Evolutionary conservation across 2,888 invertebrate genomes (phyloP).

Genomic region (Clostera curtula): DNA sequence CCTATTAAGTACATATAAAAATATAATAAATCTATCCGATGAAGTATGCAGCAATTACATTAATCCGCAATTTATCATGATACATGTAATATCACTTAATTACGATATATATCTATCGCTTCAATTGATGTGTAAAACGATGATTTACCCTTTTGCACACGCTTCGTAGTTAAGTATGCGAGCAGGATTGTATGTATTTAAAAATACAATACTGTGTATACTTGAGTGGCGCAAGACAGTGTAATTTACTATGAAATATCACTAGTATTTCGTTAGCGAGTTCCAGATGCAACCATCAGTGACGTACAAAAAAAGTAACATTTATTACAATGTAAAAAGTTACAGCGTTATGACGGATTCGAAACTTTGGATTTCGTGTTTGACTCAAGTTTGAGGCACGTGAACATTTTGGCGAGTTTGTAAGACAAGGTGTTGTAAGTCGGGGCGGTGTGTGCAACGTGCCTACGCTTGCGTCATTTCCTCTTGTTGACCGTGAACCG

Average conservation of each 20-base stretch:
- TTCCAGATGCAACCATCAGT: too few relatives aligned
- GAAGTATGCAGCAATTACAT: constrained; percentile 5
- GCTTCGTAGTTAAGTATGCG: constrained; percentile 11
- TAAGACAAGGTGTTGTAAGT: constrained; percentile 42
- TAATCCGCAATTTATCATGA: constrained; percentile 10
- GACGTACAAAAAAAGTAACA: constrained; percentile 15
- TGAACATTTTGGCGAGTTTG: constrained; percentile 49
- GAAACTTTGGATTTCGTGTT: too few relatives aligned
- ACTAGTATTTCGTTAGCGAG: constrained; percentile 27
- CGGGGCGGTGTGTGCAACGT: constrained; percentile 36
- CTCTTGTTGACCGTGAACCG: constrained; percentile 69
- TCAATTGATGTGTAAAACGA: constrained; percentile 5
- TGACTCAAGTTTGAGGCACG: too few relatives aligned
- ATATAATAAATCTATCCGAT: too few relatives aligned
- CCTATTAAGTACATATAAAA: too few relatives aligned
- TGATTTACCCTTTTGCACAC: constrained; percentile 4
- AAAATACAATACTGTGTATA: constrained; percentile 17
- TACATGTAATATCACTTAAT: too few relatives aligned
- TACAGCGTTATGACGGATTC: too few relatives aligned
- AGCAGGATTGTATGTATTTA: constrained; percentile 13
- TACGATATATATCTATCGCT: too few relatives aligned
- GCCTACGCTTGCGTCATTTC: constrained; percentile 66
- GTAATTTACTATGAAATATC: constrained; percentile 20
- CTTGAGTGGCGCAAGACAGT: constrained; percentile 31
- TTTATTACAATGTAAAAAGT: too few relatives aligned